Base-by-base conservation (phyloP, 2,113 vertebrate species). In the Panurus biarmicus region DNA sequence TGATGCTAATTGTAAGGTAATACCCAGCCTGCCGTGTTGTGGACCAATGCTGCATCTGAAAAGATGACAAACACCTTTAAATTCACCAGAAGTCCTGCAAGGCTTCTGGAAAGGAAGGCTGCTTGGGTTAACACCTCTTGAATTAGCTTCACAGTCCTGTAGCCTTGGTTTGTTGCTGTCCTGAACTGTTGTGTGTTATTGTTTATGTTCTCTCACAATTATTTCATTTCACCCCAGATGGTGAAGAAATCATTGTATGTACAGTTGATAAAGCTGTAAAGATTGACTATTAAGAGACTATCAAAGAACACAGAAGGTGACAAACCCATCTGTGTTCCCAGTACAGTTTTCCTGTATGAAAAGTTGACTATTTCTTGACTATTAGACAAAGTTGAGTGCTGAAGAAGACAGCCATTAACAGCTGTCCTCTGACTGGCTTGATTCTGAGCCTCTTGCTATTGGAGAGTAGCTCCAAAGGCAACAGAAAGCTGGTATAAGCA, bases 71-170 rank as follows among this genome's bases (percentile, higher is more conserved):
- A 77, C 91, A 72, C 40, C 10, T 94, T 83, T 72, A 62, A 94
- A 80, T 42, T 92, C n/a, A 42, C 18, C 40, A 36, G 14, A 84
- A 92, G 74, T 88, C 42, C 80, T 57, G 7, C 26, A 57, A 81
- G 50, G n/a, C 64, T 92, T 70, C 56, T 79, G 62, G 58, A 74
- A 87, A 89, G 45, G 72, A 92, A 67, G 64, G 38, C 38, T 10
- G 15, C 72, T 83, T 83, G 85, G 72, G 85, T 60, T 77, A 40
- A 69, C 17, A 48, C 71, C 79, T 84, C 88, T n/a, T 93, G 67
- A 91, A 94, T 91, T 90, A 94, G 89, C 89, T 73, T 36, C 93
- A 80, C 87, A 90, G 93, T 95, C 95, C 90, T 92, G 79, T 89
- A 94, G 89, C 96, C 90, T 85, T 79, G 51, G 35, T 89, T 87